Evolutionary conservation across 2,797 vertebrate species (phyloP).

Genomic region (Poeciliopsis presidionis): DNA sequence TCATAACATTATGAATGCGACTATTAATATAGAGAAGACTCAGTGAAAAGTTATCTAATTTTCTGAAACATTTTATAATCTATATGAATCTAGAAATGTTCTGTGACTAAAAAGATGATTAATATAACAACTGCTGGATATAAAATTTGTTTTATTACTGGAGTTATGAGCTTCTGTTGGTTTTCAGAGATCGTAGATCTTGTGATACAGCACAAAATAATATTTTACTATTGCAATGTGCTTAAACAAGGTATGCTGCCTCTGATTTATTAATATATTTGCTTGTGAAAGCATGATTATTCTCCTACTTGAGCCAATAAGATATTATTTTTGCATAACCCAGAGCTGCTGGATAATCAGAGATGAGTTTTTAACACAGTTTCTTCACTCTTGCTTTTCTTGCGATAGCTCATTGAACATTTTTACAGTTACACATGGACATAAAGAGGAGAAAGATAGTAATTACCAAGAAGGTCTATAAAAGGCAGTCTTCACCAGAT

Average conservation of each 20-base stretch:
- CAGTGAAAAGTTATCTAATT: constrained; percentile 59
- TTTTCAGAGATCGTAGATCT: not conserved
- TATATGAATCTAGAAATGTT: constrained; percentile 58
- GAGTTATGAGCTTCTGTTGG: constrained; percentile 17
- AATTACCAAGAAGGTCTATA: not conserved
- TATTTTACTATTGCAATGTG: constrained; percentile 5
- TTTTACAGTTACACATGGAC: not conserved
- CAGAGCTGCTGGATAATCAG: not conserved
- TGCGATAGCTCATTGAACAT: not conserved
- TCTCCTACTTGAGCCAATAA: not conserved
- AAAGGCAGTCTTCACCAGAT: not conserved
- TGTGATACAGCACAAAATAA: not conserved
- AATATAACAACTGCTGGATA: constrained; percentile 53
- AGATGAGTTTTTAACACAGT: not conserved
- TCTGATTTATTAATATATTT: not conserved
- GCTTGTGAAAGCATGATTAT: not conserved
- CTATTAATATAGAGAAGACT: constrained; percentile 60
- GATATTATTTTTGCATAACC: not conserved
- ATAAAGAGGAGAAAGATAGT: not conserved
- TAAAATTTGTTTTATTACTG: constrained; percentile 40
- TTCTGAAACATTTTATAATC: constrained; percentile 65
- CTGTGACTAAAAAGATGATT: constrained; percentile 70
- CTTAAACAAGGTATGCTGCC: not conserved
- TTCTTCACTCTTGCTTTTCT: not conserved
- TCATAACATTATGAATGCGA: constrained; percentile 52